Conservation (phyloP, 1,140 invertebrate species). For the Cydia splendana region DNA sequence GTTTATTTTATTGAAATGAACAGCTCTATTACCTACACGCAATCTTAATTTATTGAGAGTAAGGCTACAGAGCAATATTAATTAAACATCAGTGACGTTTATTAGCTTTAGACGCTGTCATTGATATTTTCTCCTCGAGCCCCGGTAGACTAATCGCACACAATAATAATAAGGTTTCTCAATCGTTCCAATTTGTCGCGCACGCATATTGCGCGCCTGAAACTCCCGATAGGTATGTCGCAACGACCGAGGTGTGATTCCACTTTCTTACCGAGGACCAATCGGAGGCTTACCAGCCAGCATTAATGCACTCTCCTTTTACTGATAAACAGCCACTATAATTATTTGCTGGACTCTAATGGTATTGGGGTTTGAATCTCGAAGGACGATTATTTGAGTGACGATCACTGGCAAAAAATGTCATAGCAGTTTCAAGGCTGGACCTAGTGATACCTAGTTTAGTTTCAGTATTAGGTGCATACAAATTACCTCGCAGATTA, state of each 20-base stretch:
- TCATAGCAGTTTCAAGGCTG: too few relatives aligned
- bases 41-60: background rate
- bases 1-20: background rate
- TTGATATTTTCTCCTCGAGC: background rate
- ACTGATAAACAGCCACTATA: too few relatives aligned
- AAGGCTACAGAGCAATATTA: background rate
- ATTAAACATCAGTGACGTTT: background rate
- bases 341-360: too few relatives aligned
- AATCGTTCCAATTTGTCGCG: background rate
- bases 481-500: too few relatives aligned
- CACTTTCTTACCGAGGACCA: background rate
- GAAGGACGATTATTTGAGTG: too few relatives aligned
- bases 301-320: background rate
- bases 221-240: background rate
- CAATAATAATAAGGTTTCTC: conserved; percentile 1
- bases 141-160: background rate
- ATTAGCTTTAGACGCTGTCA: background rate
- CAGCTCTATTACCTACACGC: conserved; percentile 1
- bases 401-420: too few relatives aligned
- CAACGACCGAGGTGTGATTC: background rate
- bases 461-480: too few relatives aligned
- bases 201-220: background rate
- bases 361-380: too few relatives aligned
- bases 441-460: too few relatives aligned
- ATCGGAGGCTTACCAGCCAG: background rate